Percentiles rank a stretch among this genome's conserved stretches.
These are phyloP conservation scores for Dusona sp. DNA, from an alignment of 2,888 invertebrate species.

Conservation along the genomic window DNA sequence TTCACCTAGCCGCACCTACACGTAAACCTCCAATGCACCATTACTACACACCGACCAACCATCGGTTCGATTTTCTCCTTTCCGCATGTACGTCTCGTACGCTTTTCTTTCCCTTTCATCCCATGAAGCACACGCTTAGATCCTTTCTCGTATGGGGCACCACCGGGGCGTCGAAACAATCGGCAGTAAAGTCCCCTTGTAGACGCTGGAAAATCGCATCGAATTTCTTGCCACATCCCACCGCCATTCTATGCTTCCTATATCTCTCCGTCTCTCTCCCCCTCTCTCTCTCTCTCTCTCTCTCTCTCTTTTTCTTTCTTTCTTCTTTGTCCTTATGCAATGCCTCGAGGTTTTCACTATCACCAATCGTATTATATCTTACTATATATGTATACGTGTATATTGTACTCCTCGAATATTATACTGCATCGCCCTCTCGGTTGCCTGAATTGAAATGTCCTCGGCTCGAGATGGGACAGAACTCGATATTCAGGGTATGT, in stretches of 20 bases:
- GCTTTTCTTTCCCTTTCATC: conserved; percentile 15
- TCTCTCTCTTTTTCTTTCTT: background rate
- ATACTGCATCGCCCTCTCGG: conserved; percentile 1
- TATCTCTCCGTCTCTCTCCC: background rate
- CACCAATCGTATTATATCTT: conserved; percentile 47
- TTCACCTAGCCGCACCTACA: conserved; percentile 64
- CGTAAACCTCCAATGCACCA: conserved; percentile 43
- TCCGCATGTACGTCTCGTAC: conserved; percentile 64
- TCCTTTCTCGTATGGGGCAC: conserved; percentile 15
- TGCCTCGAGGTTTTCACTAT: conserved; percentile 60
- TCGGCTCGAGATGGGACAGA: conserved; percentile 52
- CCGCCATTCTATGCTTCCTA: background rate
- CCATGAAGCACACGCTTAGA: conserved; percentile 20
- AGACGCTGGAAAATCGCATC: conserved; percentile 63
- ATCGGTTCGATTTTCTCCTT: conserved; percentile 63
- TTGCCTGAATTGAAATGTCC: conserved; percentile 55
- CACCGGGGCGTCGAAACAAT: conserved; percentile 61
- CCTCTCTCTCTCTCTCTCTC: background rate
- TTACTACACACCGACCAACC: conserved; percentile 63
- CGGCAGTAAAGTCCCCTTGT: conserved; percentile 59
- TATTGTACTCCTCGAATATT: conserved; percentile 14
- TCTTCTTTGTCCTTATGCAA: background rate
- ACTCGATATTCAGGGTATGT: conserved; percentile 51
- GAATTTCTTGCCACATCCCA: conserved; percentile 46
- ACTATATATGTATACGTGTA: background rate